Evolutionary conservation across 2,888 invertebrate genomes (phyloP).

Genomic region (Cecidostiba fungosa): DNA sequence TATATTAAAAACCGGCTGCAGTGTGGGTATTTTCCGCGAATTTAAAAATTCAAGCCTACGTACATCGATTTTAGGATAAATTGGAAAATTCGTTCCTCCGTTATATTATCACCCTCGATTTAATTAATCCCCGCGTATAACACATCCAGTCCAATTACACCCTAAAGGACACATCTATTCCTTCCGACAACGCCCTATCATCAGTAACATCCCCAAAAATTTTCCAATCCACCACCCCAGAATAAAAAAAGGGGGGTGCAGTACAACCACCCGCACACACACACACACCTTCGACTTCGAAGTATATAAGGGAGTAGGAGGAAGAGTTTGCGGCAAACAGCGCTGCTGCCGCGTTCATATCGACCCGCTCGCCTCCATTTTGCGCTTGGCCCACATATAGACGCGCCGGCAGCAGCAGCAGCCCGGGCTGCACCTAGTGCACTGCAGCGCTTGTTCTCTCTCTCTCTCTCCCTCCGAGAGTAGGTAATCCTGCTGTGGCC

Average conservation of each 20-base stretch:
- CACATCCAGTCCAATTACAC: too few species aligned
- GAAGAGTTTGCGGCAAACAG: slow-evolving; percentile 68
- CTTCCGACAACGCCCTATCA: slow-evolving; percentile 38
- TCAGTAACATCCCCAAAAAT: neutral
- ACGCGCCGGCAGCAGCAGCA: slow-evolving; percentile 16
- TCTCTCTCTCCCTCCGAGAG: neutral
- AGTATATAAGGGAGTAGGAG: neutral
- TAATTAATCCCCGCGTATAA: too few species aligned
- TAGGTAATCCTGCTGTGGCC: neutral
- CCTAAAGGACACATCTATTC: too few species aligned
- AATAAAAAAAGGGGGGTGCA: slow-evolving; percentile 9
- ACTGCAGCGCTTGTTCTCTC: slow-evolving; percentile 17
- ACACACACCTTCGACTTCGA: neutral
- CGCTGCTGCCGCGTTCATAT: slow-evolving; percentile 76
- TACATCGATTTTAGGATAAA: too few species aligned
- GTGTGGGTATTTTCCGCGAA: too few species aligned
- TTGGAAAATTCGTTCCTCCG: too few species aligned
- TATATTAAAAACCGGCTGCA: too few species aligned
- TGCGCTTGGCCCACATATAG: slow-evolving; percentile 75
- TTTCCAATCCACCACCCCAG: too few species aligned
- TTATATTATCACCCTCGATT: too few species aligned
- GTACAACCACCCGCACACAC: neutral
- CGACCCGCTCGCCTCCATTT: slow-evolving; percentile 76
- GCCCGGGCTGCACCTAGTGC: slow-evolving; percentile 10
- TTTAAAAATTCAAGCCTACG: too few species aligned